Percentiles rank a stretch among this genome's conserved stretches.
Conservation (phyloP, 2,797 vertebrate genomes). For the Parauchenoglanis punctatus region DNA sequence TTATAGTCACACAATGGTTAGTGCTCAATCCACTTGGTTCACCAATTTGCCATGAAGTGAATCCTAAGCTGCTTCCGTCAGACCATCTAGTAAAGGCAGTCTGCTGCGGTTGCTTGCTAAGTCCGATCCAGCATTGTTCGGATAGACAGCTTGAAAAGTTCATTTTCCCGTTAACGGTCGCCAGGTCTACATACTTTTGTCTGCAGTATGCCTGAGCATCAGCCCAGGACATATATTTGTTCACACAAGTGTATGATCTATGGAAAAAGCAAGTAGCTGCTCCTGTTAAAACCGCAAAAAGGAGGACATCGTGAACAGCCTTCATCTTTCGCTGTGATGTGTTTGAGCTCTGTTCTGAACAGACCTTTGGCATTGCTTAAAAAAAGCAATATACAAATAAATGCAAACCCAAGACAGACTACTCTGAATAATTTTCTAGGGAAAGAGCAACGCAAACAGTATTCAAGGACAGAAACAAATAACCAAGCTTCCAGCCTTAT, state of each 20-base stretch:
- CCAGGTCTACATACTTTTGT: not conserved
- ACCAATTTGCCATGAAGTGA: not conserved
- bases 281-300: conserved; percentile 15
- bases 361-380: not conserved
- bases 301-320: not conserved
- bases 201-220: not conserved
- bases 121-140: not conserved
- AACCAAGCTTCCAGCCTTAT: not conserved
- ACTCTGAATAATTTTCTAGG: not conserved
- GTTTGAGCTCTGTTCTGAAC: not conserved
- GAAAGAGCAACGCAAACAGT: not conserved
- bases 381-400: not conserved
- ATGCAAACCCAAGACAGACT: not conserved
- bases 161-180: not conserved
- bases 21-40: not conserved
- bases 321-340: not conserved
- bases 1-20: not conserved
- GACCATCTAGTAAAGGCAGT: not conserved
- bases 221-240: not conserved
- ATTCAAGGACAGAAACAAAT: not conserved
- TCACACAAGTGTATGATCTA: not conserved
- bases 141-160: not conserved
- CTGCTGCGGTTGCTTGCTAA: not conserved
- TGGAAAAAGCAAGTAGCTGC: not conserved
- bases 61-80: not conserved